Evolutionary conservation across 2,888 invertebrate species (phyloP).

Genomic region (Philaethria dido): DNA sequence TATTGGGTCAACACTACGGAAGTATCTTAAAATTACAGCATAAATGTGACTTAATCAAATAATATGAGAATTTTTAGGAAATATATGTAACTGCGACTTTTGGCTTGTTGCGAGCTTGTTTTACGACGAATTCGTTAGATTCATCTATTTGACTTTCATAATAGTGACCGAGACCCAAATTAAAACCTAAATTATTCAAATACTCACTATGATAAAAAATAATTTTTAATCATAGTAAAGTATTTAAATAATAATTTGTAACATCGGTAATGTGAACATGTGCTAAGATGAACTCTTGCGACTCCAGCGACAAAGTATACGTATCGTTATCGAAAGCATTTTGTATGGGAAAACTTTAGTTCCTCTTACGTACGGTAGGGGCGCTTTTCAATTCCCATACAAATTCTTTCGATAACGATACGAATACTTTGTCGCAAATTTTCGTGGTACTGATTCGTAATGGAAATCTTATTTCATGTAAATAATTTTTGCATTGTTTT

Average conservation of each 20-base stretch:
- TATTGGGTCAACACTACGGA: background rate
- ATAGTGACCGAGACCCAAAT: background rate
- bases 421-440: too few species aligned
- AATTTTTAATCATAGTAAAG: background rate
- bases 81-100: slow-evolving; percentile 2
- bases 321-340: too few species aligned
- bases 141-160: background rate
- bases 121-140: slow-evolving; percentile 5
- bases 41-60: background rate
- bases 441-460: too few species aligned
- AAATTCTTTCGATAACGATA: too few species aligned
- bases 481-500: too few species aligned
- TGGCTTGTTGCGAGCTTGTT: slow-evolving; percentile 10
- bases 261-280: background rate
- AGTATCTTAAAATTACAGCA: background rate
- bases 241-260: background rate
- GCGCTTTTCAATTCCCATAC: too few species aligned
- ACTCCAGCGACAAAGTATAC: too few species aligned
- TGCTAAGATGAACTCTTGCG: background rate
- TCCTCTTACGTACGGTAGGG: too few species aligned
- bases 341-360: too few species aligned
- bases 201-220: too few species aligned
- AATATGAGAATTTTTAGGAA: background rate
- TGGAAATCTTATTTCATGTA: too few species aligned
- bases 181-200: too few species aligned